Evolutionary conservation across 2,797 vertebrate species (phyloP), one percentile per base, ranked within the genome.

Genomic region (Alfaro cultratus): DNA sequence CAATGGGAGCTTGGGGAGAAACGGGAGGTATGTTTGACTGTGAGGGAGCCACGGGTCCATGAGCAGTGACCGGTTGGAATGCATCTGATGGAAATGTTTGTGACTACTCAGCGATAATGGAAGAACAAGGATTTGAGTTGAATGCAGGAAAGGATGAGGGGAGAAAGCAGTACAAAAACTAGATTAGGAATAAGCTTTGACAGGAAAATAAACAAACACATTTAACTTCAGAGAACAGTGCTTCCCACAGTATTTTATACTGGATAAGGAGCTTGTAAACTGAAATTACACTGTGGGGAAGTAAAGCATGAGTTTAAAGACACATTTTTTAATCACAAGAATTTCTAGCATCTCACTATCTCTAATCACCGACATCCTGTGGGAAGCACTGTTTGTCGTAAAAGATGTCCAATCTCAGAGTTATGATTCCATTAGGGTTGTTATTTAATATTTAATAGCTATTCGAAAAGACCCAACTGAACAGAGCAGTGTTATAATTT

Each of bases 21-120:
- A 95, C 83, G 5, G 93, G 84, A 78, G 94, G 93, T 78, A 96
- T 90, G 84, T 93, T 93, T 85, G 95, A 90, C 83, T 96, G 95
- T 45, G 95, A 92, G 71, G 93, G 89, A 72, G 92, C 87, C 82
- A 93, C 51, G 70, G 95, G 91, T 62, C 87, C 87, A 73, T 94
- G 94, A 74, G 92, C 88, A 80, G 92, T 89, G 62, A 92, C 76
- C 57, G 91, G 93, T 81, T 96, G 95, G 78, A 95, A 89, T 82
- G 87, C 76, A 78, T 96, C 95, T 88, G 94, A 85, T 85, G 94
- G 88, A 90, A 95, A 95, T 90, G 94, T 84, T 93, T 96, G 91
- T 86, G 93, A 84, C 92, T 95, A 80, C 49, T 92, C 80, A 81
- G 84, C 81, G 90, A 84, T 60, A 91, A 92, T 93, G 89, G 87